A percentile compares a stretch with the other conserved stretches of the same genome.
These are phyloP conservation scores for roundworm (Caenorhabditis elegans) DNA, from an alignment of 1,140 invertebrate genomes.

Conservation along the genomic window WBcel235 BX284604.4:5018001-5018500, in stretches of 20 bases:
- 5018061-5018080: constrained; percentile 8
- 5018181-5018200: constrained; percentile 33
- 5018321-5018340: too few relatives aligned
- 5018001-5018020: too few relatives aligned
- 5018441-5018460: too few relatives aligned
- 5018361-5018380: too few relatives aligned
- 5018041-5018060: background rate
- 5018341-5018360: too few relatives aligned
- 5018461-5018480: too few relatives aligned
- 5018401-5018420: too few relatives aligned
- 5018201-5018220: constrained; percentile 16
- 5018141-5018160: constrained; percentile 39
- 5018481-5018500: background rate
- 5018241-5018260: constrained; percentile 6
- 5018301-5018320: too few relatives aligned
- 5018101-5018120: constrained; percentile 15
- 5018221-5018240: constrained; percentile 42
- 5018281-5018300: too few relatives aligned
- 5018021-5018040: background rate
- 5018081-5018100: background rate
- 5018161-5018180: constrained; percentile 15
- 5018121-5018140: background rate
- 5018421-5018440: background rate
- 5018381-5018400: too few relatives aligned
- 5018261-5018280: too few relatives aligned